Conservation (phyloP, 2,888 invertebrate species). For the Cenopis cana region DNA sequence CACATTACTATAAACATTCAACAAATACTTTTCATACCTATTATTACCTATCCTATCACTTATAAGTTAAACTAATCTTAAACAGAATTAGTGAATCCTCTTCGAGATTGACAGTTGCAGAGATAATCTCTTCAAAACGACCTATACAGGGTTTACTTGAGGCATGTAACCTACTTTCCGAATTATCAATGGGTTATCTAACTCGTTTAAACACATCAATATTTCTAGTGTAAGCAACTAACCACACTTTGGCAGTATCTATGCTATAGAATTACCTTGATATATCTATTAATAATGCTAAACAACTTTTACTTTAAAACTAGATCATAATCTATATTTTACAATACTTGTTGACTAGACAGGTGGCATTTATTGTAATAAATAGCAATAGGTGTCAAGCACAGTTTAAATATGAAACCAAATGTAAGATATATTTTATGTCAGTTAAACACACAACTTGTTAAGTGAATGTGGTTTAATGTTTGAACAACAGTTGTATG, state of each 20-base stretch:
- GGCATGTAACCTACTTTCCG: conserved; percentile 22
- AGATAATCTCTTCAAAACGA: conserved; percentile 5
- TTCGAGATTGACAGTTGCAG: conserved; percentile 14
- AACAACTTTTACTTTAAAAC: conserved; percentile 35
- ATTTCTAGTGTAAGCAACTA: not conserved
- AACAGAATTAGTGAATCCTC: not conserved
- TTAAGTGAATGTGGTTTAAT: not conserved
- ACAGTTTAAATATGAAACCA: not conserved
- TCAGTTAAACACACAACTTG: not conserved
- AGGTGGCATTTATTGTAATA: conserved; percentile 8
- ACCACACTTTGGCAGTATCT: not conserved
- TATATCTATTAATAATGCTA: conserved; percentile 10
- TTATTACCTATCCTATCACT: conserved; percentile 17
- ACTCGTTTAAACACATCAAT: not conserved
- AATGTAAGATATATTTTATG: not conserved
- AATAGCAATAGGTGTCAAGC: conserved; percentile 1
- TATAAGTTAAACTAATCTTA: conserved; percentile 13
- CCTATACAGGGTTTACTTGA: not conserved
- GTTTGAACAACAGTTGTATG: not conserved
- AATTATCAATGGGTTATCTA: conserved; percentile 33
- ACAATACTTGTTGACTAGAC: conserved; percentile 18
- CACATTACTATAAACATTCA: conserved; percentile 18
- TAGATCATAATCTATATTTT: conserved; percentile 23
- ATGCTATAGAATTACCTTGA: conserved; percentile 12
- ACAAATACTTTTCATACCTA: conserved; percentile 8